These are phyloP conservation scores for Sphaerophoria taeniata DNA, from an alignment of 2,888 invertebrate genomes.

Conservation along the genomic window DNA sequence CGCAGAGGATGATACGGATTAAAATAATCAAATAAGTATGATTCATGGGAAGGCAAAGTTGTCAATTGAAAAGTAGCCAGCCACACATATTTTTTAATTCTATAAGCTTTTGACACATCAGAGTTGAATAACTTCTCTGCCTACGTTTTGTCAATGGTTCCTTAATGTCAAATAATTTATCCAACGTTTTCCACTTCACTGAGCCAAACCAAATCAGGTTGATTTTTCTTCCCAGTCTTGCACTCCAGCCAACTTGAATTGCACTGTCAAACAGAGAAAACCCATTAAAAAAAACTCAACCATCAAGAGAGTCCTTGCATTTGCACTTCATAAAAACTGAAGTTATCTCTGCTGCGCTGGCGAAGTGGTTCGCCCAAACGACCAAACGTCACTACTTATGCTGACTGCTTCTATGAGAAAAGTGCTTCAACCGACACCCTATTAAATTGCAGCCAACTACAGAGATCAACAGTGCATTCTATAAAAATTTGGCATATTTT, in stretches of 20 bases:
- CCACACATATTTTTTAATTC: too few relatives aligned
- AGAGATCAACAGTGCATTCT: slow-evolving; percentile 63
- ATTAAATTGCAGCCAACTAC: slow-evolving; percentile 67
- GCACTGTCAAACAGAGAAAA: background rate
- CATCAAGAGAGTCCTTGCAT: slow-evolving; percentile 46
- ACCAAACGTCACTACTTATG: slow-evolving; percentile 16
- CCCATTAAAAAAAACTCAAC: background rate
- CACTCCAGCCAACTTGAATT: background rate
- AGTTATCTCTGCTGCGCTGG: slow-evolving; percentile 50
- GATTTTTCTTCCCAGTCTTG: slow-evolving; percentile 55
- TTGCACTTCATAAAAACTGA: slow-evolving; percentile 65
- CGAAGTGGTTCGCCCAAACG: slow-evolving; percentile 49
- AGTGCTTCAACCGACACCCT: slow-evolving; percentile 57
- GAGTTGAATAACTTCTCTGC: too few relatives aligned
- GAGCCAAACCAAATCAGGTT: slow-evolving; percentile 50
- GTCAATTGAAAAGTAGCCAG: too few relatives aligned
- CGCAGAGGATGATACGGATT: too few relatives aligned
- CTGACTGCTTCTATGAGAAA: slow-evolving; percentile 45
- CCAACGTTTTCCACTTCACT: slow-evolving; percentile 47
- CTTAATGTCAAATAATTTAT: slow-evolving; percentile 40
- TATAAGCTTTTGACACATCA: too few relatives aligned
- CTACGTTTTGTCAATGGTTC: slow-evolving; percentile 46
- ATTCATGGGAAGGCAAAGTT: too few relatives aligned
- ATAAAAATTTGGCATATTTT: slow-evolving; percentile 64
- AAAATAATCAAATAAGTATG: too few relatives aligned